phyloP scores from a whole-genome alignment of 1,140 invertebrate genomes.

The Trichonephila clavata region DNA sequence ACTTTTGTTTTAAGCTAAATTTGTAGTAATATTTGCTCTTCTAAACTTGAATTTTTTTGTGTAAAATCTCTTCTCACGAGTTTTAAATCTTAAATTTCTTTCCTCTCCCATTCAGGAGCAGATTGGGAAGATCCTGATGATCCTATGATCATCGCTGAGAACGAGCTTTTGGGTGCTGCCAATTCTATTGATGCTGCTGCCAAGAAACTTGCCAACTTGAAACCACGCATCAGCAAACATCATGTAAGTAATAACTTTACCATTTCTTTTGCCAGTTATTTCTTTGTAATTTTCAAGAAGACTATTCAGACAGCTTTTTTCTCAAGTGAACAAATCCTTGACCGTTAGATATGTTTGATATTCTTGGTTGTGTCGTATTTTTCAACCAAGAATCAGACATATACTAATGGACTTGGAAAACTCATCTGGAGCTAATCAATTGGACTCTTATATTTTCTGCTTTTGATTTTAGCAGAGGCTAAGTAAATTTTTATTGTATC shows the following conservation, averaged over 20 bases:
- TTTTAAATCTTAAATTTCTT: too few relatives aligned
- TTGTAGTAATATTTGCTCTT: too few relatives aligned
- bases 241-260: constrained; percentile 56
- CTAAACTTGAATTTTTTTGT: too few relatives aligned
- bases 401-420: constrained; percentile 82
- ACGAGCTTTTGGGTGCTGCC: constrained; percentile 97
- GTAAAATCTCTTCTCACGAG: too few relatives aligned
- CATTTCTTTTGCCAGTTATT: not conserved
- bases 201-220: constrained; percentile 94
- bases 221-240: constrained; percentile 85
- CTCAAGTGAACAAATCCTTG: constrained; percentile 75
- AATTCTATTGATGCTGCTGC: constrained; percentile 99
- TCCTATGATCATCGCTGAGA: constrained; percentile 98
- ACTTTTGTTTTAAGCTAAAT: too few relatives aligned
- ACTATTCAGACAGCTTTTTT: not conserved
- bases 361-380: constrained; percentile 95
- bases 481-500: not conserved
- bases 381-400: constrained; percentile 99
- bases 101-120: constrained; percentile 82
- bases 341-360: constrained; percentile 99
- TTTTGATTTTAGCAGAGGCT: not conserved
- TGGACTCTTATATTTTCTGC: too few relatives aligned
- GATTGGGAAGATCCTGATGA: constrained; percentile 98
- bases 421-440: not conserved
- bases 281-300: not conserved